Conservation (phyloP, 2,888 invertebrate genomes). For the Drosophila borealis region DNA sequence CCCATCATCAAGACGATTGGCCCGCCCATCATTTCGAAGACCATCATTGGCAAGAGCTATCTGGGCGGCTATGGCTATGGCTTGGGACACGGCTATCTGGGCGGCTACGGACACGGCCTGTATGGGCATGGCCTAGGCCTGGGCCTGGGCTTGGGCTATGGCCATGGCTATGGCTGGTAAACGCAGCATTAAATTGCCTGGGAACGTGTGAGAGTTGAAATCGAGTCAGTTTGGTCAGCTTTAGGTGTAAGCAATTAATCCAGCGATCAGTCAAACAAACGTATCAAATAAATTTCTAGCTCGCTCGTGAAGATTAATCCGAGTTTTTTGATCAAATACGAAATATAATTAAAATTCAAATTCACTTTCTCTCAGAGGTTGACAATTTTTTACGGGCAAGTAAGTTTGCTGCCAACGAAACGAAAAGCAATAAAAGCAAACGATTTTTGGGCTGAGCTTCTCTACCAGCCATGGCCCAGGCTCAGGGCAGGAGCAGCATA, state of each 20-base stretch:
- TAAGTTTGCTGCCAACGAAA: conserved; percentile 30
- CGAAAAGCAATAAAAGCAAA: conserved; percentile 37
- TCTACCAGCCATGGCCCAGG: conserved; percentile 81
- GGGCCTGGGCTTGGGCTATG: conserved; percentile 86
- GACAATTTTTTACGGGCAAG: conserved; percentile 12
- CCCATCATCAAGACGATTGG: conserved; percentile 68
- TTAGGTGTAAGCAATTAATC: conserved; percentile 12
- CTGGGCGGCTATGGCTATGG: conserved; percentile 70
- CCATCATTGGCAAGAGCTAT: conserved; percentile 74
- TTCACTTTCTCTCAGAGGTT: conserved; percentile 15
- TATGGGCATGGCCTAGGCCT: conserved; percentile 69
- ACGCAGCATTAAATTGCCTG: conserved; percentile 26
- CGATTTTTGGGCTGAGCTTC: background rate
- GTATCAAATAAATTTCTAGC: conserved; percentile 16
- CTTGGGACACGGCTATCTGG: conserved; percentile 68
- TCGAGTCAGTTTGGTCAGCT: conserved; percentile 25
- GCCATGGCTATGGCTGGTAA: conserved; percentile 74
- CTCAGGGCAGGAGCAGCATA: conserved; percentile 85
- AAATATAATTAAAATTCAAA: conserved; percentile 29
- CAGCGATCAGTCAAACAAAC: conserved; percentile 21
- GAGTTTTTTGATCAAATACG: conserved; percentile 22
- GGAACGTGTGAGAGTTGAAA: conserved; percentile 55
- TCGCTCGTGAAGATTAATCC: too few species aligned
- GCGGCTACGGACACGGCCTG: conserved; percentile 68
- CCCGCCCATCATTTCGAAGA: conserved; percentile 72